phyloP scores from a whole-genome alignment of 2,888 invertebrate genomes.

The Arctia plantaginis region DNA sequence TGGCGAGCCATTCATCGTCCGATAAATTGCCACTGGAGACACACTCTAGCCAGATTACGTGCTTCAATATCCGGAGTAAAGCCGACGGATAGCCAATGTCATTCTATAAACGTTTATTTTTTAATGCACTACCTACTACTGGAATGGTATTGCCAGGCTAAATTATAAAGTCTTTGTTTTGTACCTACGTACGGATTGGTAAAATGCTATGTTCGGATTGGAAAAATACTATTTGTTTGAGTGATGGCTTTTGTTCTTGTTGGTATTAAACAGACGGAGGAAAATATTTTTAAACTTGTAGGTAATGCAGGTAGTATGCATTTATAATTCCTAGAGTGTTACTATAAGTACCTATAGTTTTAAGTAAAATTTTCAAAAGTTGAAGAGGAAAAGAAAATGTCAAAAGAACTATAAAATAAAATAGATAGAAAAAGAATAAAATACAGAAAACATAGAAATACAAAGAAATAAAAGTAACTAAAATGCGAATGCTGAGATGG shows the following conservation, averaged over 20 bases:
- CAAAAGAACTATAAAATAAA: no score
- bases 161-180: slow-evolving; percentile 29
- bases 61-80: slow-evolving; percentile 84
- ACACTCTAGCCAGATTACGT: slow-evolving; percentile 84
- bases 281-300: background rate
- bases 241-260: background rate
- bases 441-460: no score
- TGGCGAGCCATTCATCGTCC: slow-evolving; percentile 82
- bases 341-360: no score
- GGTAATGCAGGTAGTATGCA: background rate
- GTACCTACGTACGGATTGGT: background rate
- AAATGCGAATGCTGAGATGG: no score
- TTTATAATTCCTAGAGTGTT: no score
- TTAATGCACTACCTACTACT: slow-evolving; percentile 42
- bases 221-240: slow-evolving; percentile 20
- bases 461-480: no score
- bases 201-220: slow-evolving; percentile 13
- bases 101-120: slow-evolving; percentile 39
- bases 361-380: no score
- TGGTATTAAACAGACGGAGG: background rate
- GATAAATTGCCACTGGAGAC: slow-evolving; percentile 85
- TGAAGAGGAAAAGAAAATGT: no score
- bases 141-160: slow-evolving; percentile 39
- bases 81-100: slow-evolving; percentile 57
- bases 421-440: no score